Evolutionary conservation across 2,113 vertebrate genomes (phyloP).

Genomic region (Brachionichthys hirsutus): DNA sequence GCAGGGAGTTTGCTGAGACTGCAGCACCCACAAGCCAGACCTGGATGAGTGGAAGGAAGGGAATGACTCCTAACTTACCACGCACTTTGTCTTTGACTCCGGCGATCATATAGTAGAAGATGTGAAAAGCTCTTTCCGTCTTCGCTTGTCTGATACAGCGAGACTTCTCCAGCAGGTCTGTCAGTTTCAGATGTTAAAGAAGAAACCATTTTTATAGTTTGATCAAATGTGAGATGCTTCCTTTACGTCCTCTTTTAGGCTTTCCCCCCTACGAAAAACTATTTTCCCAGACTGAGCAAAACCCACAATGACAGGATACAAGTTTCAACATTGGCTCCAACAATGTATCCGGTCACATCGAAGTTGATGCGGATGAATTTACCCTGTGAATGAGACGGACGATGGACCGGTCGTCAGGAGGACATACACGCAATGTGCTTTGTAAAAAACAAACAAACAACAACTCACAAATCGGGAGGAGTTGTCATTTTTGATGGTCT

Average conservation of each 20-base stretch:
- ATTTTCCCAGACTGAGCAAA: not conserved
- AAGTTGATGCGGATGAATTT: conserved; percentile 99
- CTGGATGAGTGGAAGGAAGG: not conserved
- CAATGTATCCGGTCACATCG: conserved; percentile 94
- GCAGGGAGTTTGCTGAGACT: too few species aligned
- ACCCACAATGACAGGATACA: conserved; percentile 83
- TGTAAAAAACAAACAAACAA: not conserved
- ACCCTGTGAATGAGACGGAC: conserved; percentile 78
- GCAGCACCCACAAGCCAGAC: too few species aligned
- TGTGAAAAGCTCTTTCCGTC: conserved; percentile 94
- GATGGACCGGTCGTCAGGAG: not conserved
- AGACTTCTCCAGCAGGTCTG: conserved; percentile 96
- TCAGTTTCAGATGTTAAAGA: conserved; percentile 57
- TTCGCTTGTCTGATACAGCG: conserved; percentile 96
- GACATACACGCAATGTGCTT: not conserved
- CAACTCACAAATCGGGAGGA: conserved; percentile 96
- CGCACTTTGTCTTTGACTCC: conserved; percentile 77
- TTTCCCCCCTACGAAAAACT: too few species aligned
- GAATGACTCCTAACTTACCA: conserved; percentile 48
- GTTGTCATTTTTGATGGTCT: conserved; percentile 98
- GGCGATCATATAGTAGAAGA: conserved; percentile 95
- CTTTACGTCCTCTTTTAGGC: not conserved
- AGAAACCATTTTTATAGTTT: not conserved
- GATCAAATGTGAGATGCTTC: not conserved
- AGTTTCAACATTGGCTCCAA: conserved; percentile 97